phyloP scores from a whole-genome alignment of 2,797 vertebrate genomes.

The Falco biarmicus region DNA sequence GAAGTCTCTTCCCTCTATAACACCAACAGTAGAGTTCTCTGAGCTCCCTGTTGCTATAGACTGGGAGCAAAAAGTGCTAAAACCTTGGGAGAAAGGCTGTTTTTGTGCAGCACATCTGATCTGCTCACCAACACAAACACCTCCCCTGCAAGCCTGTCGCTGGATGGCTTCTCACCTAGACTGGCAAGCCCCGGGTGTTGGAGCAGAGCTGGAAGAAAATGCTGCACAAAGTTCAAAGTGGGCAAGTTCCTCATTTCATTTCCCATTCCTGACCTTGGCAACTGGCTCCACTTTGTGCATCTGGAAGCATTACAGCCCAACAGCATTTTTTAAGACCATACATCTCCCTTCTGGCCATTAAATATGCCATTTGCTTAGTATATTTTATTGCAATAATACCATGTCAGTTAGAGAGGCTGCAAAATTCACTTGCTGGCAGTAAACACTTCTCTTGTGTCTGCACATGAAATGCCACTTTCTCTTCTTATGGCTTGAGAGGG shows the following conservation, averaged over 20 bases:
- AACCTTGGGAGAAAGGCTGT: not conserved
- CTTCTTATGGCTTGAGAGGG: not conserved
- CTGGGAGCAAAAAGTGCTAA: not conserved
- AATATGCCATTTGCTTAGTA: not conserved
- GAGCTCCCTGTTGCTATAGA: not conserved
- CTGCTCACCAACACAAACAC: not conserved
- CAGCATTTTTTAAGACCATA: not conserved
- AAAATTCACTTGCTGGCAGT: not conserved
- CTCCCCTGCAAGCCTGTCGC: not conserved
- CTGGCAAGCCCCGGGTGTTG: not conserved
- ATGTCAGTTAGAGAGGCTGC: not conserved
- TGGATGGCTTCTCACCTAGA: not conserved
- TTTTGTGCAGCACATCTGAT: fast-evolving
- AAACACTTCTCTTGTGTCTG: not conserved
- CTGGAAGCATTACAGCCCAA: not conserved
- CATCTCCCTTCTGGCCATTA: not conserved
- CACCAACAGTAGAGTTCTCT: not conserved
- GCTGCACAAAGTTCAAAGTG: not conserved
- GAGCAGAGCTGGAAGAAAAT: not conserved
- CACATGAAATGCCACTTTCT: not conserved
- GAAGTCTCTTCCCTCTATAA: not conserved
- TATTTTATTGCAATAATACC: conserved; percentile 49
- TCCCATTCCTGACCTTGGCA: not conserved
- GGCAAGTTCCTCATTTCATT: not conserved
- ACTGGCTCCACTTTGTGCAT: not conserved